phyloP scores from a whole-genome alignment of 2,797 vertebrate genomes.

The Cercopithecus petaurista region DNA sequence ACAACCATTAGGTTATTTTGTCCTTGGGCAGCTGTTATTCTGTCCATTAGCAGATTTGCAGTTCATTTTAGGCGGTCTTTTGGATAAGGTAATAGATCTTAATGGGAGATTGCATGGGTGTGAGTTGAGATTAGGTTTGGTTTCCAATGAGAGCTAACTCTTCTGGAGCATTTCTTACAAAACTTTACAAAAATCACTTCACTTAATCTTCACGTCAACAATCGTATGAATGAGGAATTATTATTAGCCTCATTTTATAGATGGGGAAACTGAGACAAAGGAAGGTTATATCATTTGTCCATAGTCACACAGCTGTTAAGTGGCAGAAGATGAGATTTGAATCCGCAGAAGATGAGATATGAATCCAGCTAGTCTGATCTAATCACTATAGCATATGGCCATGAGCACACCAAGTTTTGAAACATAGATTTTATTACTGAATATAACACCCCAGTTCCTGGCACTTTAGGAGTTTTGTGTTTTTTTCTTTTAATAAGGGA shows the following conservation, averaged over 20 bases:
- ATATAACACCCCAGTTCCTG: slow-evolving; percentile 44
- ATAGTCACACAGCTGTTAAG: not conserved
- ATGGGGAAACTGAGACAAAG: not conserved
- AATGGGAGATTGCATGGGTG: not conserved
- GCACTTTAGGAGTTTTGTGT: not conserved
- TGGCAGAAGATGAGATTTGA: not conserved
- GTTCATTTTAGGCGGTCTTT: not conserved
- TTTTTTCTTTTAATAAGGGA: slow-evolving; percentile 51
- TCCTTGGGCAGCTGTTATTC: not conserved
- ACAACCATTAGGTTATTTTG: not conserved
- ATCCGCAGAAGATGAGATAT: not conserved
- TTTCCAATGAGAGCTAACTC: not conserved
- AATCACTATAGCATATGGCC: not conserved
- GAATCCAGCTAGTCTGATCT: not conserved
- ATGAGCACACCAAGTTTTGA: slow-evolving; percentile 12
- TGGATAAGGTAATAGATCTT: not conserved
- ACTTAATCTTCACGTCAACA: not conserved
- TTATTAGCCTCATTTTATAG: not conserved
- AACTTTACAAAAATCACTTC: not conserved
- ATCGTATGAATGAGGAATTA: not conserved
- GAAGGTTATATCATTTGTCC: not conserved
- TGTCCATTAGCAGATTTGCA: not conserved
- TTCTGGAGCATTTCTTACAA: not conserved
- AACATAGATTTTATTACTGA: slow-evolving; percentile 55
- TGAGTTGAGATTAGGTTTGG: not conserved